Percentiles rank a stretch among this genome's conserved stretches.
phyloP scores from a whole-genome alignment of 2,888 invertebrate species.

The Conus canariensis region DNA sequence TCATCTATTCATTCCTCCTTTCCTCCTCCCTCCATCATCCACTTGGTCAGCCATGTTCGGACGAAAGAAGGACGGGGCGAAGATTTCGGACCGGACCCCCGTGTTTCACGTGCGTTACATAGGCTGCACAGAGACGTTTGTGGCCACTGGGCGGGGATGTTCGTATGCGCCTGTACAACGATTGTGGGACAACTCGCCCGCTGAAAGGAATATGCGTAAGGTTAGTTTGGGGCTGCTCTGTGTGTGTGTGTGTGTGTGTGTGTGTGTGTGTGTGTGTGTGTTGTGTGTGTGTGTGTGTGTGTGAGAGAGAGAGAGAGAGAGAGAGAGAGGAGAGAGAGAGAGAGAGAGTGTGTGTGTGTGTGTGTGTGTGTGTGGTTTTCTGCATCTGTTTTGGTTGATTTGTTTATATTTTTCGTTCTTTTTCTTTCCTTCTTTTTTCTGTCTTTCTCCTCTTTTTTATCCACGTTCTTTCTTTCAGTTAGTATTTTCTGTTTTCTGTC shows the following conservation, averaged over 20 bases:
- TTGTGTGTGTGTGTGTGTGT: background rate
- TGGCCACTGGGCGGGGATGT: slow-evolving; percentile 68
- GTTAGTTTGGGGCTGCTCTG: slow-evolving; percentile 38
- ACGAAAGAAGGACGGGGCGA: slow-evolving; percentile 63
- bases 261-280: background rate
- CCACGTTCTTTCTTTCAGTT: no score
- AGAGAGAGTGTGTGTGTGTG: slow-evolving; percentile 1
- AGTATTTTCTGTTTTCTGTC: no score
- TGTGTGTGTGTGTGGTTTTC: background rate
- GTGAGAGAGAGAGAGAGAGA: background rate
- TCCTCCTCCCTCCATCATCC: no score
- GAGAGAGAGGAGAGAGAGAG: background rate
- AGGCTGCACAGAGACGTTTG: slow-evolving; percentile 67
- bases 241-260: background rate
- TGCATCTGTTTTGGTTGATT: background rate
- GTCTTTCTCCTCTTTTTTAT: no score
- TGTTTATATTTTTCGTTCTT: no score
- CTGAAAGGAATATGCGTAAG: slow-evolving; percentile 61
- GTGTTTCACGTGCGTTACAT: slow-evolving; percentile 69
- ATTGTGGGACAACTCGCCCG: slow-evolving; percentile 71
- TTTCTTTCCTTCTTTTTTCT: no score
- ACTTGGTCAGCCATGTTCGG: slow-evolving; percentile 58
- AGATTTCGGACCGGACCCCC: slow-evolving; percentile 70
- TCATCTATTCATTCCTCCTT: no score
- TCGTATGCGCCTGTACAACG: slow-evolving; percentile 64